phyloP scores from a whole-genome alignment of 2,888 invertebrate genomes.

The Hipparchia semele region DNA sequence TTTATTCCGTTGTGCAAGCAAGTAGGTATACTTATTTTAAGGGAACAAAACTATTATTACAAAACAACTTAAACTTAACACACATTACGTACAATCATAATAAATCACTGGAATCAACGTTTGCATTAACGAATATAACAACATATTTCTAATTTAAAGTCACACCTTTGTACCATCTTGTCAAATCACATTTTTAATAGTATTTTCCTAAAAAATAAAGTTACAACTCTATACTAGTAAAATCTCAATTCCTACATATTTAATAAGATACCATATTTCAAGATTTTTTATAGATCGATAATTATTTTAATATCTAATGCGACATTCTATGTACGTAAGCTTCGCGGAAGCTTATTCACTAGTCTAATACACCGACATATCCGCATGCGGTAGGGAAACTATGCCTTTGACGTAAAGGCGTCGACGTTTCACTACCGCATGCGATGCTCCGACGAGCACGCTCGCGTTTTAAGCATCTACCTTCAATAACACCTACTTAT shows the following conservation, averaged over 20 bases:
- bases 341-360: no score
- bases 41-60: background rate
- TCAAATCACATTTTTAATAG: background rate
- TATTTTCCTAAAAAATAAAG: background rate
- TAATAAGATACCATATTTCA: background rate
- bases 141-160: constrained; percentile 2
- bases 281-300: no score
- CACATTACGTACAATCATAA: background rate
- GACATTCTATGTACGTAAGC: no score
- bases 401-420: no score
- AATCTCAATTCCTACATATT: background rate
- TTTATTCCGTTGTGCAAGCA: constrained; percentile 4
- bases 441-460: no score
- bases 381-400: no score
- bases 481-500: no score
- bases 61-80: background rate
- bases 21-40: background rate
- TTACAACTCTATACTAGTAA: background rate
- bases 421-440: no score
- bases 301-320: no score
- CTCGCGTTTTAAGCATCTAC: no score
- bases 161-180: constrained; percentile 11
- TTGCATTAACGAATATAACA: background rate
- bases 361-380: no score
- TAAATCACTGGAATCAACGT: background rate